A percentile compares a stretch with the other conserved stretches of the same genome.
phyloP scores from a whole-genome alignment of 2,113 vertebrate genomes.

The Sylvilagus bachmani region DNA sequence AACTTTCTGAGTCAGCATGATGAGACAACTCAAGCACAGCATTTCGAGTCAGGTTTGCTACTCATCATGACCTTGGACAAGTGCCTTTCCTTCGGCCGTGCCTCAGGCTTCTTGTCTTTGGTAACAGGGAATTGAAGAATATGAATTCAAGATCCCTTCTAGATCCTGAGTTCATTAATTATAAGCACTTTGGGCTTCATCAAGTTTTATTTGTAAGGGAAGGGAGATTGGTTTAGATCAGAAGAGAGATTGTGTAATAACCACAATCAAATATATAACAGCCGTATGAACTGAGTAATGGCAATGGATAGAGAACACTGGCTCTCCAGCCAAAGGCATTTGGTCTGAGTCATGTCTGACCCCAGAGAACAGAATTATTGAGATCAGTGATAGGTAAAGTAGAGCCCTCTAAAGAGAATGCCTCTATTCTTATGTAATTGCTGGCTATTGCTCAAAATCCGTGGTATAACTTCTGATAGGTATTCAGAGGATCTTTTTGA shows the following conservation, averaged over 20 bases:
- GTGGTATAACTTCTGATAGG: not conserved
- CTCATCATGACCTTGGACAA: slow-evolving; percentile 56
- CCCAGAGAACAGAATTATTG: not conserved
- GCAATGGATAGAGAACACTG: not conserved
- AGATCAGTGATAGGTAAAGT: not conserved
- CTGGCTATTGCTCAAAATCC: not conserved
- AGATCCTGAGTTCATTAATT: not conserved
- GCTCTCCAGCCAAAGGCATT: not conserved
- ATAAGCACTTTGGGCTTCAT: not conserved
- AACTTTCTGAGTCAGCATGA: slow-evolving; percentile 67
- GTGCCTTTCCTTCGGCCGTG: not conserved
- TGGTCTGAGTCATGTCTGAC: slow-evolving; percentile 42
- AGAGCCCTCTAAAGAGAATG: not conserved
- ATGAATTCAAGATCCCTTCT: not conserved
- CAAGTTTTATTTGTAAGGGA: not conserved
- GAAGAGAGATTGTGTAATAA: slow-evolving; percentile 30
- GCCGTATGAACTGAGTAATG: not conserved
- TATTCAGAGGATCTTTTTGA: not conserved
- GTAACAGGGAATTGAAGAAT: not conserved
- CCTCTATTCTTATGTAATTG: not conserved
- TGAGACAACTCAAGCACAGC: not conserved
- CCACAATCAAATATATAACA: not conserved
- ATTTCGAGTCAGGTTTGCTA: not conserved
- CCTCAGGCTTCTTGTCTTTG: not conserved
- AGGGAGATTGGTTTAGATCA: slow-evolving; percentile 27